phyloP scores from a whole-genome alignment of 1,140 invertebrate species.

The Drosophila navojoa region DNA sequence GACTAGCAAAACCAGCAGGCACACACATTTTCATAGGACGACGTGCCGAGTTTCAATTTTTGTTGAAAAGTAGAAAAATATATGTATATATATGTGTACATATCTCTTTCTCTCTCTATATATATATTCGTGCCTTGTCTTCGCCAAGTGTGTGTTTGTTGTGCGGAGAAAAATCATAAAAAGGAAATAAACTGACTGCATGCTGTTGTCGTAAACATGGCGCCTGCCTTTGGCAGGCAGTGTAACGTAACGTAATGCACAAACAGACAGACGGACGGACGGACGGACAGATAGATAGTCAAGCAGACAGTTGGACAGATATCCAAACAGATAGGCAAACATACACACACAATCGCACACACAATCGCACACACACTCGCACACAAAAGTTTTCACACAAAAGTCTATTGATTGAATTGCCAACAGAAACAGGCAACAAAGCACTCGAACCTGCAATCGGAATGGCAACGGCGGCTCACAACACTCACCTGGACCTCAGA shows the following conservation, averaged over 20 bases:
- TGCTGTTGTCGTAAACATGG: constrained; percentile 76
- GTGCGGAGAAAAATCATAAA: constrained; percentile 48
- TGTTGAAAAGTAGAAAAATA: constrained; percentile 71
- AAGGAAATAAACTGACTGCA: constrained; percentile 74
- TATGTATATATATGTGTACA: background rate
- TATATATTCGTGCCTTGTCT: constrained; percentile 23
- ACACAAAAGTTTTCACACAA: constrained; percentile 50
- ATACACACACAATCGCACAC: constrained; percentile 22
- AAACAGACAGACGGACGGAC: constrained; percentile 29
- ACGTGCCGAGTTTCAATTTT: constrained; percentile 76
- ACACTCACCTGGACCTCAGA: constrained; percentile 81
- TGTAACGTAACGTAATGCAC: constrained; percentile 70
- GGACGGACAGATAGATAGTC: background rate
- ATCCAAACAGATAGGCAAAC: constrained; percentile 66
- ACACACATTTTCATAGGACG: constrained; percentile 66
- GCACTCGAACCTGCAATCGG: constrained; percentile 1
- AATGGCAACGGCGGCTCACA: constrained; percentile 4
- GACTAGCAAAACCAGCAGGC: constrained; percentile 27
- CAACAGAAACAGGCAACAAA: constrained; percentile 46
- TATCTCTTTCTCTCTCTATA: too few relatives aligned
- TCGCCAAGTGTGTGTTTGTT: constrained; percentile 14
- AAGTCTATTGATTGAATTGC: constrained; percentile 80
- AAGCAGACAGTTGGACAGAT: constrained; percentile 32
- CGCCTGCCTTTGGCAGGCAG: constrained; percentile 68
- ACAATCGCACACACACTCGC: background rate